Conservation (phyloP, 2,797 vertebrate species). For the Urophycis tenuis region DNA sequence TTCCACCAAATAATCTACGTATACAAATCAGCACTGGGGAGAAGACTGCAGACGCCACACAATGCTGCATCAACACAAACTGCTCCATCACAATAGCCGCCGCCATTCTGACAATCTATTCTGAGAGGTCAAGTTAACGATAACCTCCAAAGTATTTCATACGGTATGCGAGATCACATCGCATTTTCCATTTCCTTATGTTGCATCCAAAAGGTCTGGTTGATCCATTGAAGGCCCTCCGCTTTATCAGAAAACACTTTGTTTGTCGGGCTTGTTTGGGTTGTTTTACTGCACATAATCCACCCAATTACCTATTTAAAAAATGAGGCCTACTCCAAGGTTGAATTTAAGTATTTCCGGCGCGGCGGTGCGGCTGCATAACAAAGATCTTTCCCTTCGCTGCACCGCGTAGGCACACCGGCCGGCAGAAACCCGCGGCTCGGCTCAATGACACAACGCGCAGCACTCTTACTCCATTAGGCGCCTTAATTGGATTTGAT, state of each 20-base stretch:
- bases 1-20: neutral
- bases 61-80: neutral
- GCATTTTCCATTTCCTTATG: neutral
- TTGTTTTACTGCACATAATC: neutral
- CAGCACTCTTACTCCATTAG: conserved; percentile 53
- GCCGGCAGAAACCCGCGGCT: conserved; percentile 8
- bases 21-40: neutral
- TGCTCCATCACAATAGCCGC: neutral
- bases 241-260: conserved; percentile 20
- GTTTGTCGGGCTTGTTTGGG: conserved; percentile 26
- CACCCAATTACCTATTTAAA: neutral
- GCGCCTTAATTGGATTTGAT: conserved; percentile 40
- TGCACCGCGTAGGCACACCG: too few species aligned
- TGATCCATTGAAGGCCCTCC: neutral
- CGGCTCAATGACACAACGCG: conserved; percentile 37
- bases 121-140: neutral
- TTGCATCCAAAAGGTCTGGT: neutral
- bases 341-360: neutral
- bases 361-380: too few species aligned
- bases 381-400: too few species aligned
- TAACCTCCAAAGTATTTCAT: neutral
- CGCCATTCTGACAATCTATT: neutral
- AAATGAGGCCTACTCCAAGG: neutral
- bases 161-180: neutral
- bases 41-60: neutral